phyloP scores from a whole-genome alignment of 2,797 vertebrate genomes.

The Allobates femoralis region DNA sequence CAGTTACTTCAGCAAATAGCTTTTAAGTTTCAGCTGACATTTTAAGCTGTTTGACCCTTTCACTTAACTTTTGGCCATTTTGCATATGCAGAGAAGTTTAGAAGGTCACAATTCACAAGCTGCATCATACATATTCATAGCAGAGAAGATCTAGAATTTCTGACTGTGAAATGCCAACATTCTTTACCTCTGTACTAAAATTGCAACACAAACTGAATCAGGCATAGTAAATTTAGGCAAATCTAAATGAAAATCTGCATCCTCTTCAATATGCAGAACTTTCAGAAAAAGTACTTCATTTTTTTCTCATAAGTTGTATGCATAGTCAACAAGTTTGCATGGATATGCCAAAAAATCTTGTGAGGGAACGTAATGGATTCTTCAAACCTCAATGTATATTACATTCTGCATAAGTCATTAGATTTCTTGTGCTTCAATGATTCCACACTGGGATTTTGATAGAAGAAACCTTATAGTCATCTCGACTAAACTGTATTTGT shows the following conservation, averaged over 20 bases:
- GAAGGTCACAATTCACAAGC: conserved; percentile 44
- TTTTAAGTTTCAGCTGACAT: conserved; percentile 31
- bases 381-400: conserved; percentile 5
- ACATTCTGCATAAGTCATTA: conserved; percentile 35
- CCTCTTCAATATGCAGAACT: conserved; percentile 17
- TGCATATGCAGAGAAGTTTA: conserved; percentile 42
- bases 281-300: neutral
- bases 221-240: neutral
- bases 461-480: neutral
- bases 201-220: neutral
- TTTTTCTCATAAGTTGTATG: neutral
- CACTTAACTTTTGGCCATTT: conserved; percentile 49
- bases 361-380: neutral
- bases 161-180: conserved; percentile 15
- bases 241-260: conserved; percentile 11
- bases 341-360: neutral
- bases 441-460: conserved; percentile 25
- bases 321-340: conserved; percentile 5
- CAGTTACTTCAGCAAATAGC: conserved; percentile 1
- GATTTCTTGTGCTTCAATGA: conserved; percentile 20
- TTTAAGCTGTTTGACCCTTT: conserved; percentile 40
- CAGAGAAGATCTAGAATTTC: neutral
- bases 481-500: conserved; percentile 10
- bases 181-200: conserved; percentile 6
- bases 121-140: conserved; percentile 48